These are phyloP conservation scores for Galago senegalensis DNA, from an alignment of 2,797 vertebrate species.

Conservation along the genomic window DNA sequence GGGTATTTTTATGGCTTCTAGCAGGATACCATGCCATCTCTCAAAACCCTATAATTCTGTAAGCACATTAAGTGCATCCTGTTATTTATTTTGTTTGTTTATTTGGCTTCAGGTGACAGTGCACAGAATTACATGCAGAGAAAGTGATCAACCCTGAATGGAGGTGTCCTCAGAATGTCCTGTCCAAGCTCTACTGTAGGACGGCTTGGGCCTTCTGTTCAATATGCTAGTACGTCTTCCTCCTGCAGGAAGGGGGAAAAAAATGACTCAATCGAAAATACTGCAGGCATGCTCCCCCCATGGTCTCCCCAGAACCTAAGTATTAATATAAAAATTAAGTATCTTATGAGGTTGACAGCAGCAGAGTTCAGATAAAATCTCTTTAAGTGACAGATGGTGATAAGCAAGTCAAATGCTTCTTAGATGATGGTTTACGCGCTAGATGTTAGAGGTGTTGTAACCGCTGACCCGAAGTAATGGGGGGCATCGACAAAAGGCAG, in stretches of 20 bases:
- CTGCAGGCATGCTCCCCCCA: background rate
- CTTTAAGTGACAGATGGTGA: conserved; percentile 85
- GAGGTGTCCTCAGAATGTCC: background rate
- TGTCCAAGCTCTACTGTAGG: background rate
- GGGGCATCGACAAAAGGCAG: background rate
- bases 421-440: conserved; percentile 84
- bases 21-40: conserved; percentile 79
- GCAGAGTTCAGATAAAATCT: conserved; percentile 71
- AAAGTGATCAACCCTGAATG: background rate
- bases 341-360: conserved; percentile 75
- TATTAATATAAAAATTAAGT: conserved; percentile 83
- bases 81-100: conserved; percentile 83
- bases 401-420: conserved; percentile 82
- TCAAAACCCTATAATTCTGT: conserved; percentile 85
- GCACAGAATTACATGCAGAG: conserved; percentile 38
- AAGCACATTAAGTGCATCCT: conserved; percentile 82
- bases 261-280: background rate
- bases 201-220: background rate
- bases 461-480: conserved; percentile 81
- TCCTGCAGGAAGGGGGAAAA: background rate
- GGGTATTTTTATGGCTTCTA: conserved; percentile 85
- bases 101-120: conserved; percentile 66
- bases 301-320: conserved; percentile 58
- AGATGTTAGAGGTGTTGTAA: conserved; percentile 80
- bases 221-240: background rate